A percentile compares a stretch with the other conserved stretches of the same genome.
Conservation (phyloP, 2,888 invertebrate genomes). For the Caenorhabditis virilis region DNA sequence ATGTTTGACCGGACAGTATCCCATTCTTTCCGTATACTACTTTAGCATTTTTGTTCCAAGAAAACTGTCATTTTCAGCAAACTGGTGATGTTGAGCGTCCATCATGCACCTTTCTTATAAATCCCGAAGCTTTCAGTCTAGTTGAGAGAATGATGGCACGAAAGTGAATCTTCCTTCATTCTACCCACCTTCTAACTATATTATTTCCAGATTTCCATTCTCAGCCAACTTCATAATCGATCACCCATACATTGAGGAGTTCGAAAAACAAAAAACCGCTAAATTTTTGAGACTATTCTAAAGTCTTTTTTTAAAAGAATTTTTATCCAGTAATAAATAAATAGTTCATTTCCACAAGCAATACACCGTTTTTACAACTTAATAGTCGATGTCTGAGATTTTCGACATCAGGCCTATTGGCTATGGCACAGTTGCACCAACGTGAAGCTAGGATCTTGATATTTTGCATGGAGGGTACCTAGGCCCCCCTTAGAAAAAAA, state of each 20-base stretch:
- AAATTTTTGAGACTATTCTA: conserved; percentile 10
- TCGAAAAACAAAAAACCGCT: conserved; percentile 11
- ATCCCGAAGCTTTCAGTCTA: conserved; percentile 7
- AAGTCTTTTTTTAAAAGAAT: too few relatives aligned
- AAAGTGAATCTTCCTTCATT: background rate
- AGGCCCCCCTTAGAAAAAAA: too few relatives aligned
- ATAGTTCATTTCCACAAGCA: too few relatives aligned
- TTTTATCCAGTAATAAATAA: too few relatives aligned
- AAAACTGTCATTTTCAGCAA: background rate
- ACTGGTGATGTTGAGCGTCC: background rate
- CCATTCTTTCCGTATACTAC: too few relatives aligned
- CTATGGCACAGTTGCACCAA: too few relatives aligned
- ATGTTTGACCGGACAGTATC: conserved; percentile 31
- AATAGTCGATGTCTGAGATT: too few relatives aligned
- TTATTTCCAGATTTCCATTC: background rate
- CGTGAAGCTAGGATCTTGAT: too few relatives aligned
- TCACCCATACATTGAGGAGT: conserved; percentile 13
- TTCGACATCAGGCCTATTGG: too few relatives aligned
- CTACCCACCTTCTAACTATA: background rate
- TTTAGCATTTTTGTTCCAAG: too few relatives aligned
- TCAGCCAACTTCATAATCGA: conserved; percentile 6
- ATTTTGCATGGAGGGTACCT: too few relatives aligned
- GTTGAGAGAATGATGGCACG: conserved; percentile 31
- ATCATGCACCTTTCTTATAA: background rate
- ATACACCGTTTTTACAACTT: too few relatives aligned